phyloP scores from a whole-genome alignment of 2,888 invertebrate genomes.

The Osmoderma eremita region DNA sequence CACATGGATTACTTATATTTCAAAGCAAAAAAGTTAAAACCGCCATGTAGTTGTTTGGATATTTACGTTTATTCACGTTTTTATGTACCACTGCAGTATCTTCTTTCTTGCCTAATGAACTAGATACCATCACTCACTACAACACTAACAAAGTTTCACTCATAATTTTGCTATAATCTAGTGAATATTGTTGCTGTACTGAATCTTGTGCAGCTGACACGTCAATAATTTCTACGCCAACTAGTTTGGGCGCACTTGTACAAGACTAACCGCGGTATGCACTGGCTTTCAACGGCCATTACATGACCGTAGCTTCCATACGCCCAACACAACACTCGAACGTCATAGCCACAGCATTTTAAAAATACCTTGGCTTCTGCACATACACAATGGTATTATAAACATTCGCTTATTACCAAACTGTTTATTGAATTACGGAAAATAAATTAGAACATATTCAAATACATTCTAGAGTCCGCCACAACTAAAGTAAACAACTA shows the following conservation, averaged over 20 bases:
- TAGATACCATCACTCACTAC: constrained; percentile 52
- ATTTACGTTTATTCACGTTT: constrained; percentile 48
- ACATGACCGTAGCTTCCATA: constrained; percentile 51
- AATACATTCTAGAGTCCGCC: constrained; percentile 59
- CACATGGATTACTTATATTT: constrained; percentile 24
- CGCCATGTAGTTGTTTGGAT: background rate
- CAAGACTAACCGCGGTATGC: constrained; percentile 39
- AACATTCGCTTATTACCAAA: constrained; percentile 8
- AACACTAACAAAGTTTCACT: constrained; percentile 40
- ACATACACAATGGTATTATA: constrained; percentile 5
- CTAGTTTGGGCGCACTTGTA: constrained; percentile 44
- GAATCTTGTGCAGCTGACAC: constrained; percentile 46
- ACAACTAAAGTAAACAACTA: constrained; percentile 56
- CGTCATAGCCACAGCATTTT: constrained; percentile 20
- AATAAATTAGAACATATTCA: constrained; percentile 58
- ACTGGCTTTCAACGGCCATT: constrained; percentile 43
- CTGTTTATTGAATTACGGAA: constrained; percentile 34
- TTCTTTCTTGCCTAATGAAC: constrained; percentile 47
- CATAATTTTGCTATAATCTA: constrained; percentile 39
- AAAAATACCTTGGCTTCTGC: constrained; percentile 32
- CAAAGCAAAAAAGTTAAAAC: background rate
- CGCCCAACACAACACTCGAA: constrained; percentile 52
- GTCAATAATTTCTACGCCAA: constrained; percentile 51
- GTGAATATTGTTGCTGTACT: constrained; percentile 15
- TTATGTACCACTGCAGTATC: constrained; percentile 43